phyloP scores from a whole-genome alignment of 35 echinoderm and acorn worm species.

The Lytechinus variegatus region DNA sequence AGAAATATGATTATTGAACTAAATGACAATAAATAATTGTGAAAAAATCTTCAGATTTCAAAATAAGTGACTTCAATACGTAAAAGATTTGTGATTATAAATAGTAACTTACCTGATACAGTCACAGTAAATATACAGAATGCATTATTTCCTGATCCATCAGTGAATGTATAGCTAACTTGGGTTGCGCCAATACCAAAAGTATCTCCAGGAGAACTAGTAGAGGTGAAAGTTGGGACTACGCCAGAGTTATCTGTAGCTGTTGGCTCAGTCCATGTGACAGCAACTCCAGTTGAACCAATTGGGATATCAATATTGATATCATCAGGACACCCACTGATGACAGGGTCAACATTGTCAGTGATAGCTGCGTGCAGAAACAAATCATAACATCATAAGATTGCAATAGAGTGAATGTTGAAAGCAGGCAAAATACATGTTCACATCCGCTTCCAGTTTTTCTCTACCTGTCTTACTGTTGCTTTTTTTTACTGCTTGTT shows the following conservation, averaged over 20 bases:
- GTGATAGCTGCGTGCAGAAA: too few relatives aligned
- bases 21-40: too few relatives aligned
- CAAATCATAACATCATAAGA: too few relatives aligned
- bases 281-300: conserved; percentile 29
- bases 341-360: neutral
- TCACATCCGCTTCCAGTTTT: too few relatives aligned
- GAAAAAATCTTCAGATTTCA: too few relatives aligned
- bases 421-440: too few relatives aligned
- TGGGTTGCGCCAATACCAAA: conserved; percentile 63
- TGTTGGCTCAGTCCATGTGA: conserved; percentile 66
- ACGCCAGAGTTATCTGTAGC: conserved; percentile 69
- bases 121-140: conserved; percentile 57
- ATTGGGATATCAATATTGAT: conserved; percentile 44
- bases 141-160: conserved; percentile 47
- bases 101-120: conserved; percentile 22
- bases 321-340: conserved; percentile 30
- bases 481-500: too few relatives aligned
- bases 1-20: too few relatives aligned
- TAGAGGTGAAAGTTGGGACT: neutral
- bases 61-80: too few relatives aligned
- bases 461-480: too few relatives aligned
- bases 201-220: conserved; percentile 24
- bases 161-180: conserved; percentile 64
- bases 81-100: neutral
- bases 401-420: too few relatives aligned